Evolutionary conservation across 2,888 invertebrate genomes (phyloP), one percentile per base, ranked within the genome.

Genomic region (Drosophila sordidula): DNA sequence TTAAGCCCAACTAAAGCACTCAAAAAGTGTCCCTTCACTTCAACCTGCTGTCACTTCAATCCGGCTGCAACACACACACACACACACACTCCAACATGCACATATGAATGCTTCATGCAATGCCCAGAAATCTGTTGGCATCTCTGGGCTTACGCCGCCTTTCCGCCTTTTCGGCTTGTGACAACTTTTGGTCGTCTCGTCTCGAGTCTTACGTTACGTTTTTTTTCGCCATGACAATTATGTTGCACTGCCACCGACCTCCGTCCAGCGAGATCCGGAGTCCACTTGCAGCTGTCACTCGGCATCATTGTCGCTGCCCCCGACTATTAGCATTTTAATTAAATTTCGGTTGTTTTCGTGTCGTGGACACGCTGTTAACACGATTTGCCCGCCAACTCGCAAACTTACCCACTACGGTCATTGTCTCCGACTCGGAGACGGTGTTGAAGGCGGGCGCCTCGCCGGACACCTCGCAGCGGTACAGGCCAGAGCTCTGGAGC

Each of bases 401-500:
- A 14, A 75, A 93, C 95, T 94, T 93, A 96, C 96, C 95, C 73
- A 96, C 95, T 82, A 96, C 95, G 73, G 94, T 93, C 95, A 96
- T 95, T 89, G 95, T 95, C 42, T 95, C 94, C 89, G 95, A 95
- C 90, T 95, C 95, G 36, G 95, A 95, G 56, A 96, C 95, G 11
- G 96, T 96, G 79, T 95, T 95, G 92, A 96, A 96, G 68, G 95
- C 95, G 12, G 96, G 96, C 63, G 95, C 94, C 90, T 96, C 96
- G 12, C 95, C 96, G 14, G 96, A 96, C 65, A 96, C 96, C 91
- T 96, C 96, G 90, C 96, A 96, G 74, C 95, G 94, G 92, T 96
- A 96, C 51, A 95, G 93, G 32, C 96, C 96, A 8, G 95, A 94
- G 44, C 95, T 95, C 90, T 94, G 94, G 80, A 96, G 92, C 64